phyloP scores from a whole-genome alignment of 2,888 invertebrate species.

The Penaeus monodon region DNA sequence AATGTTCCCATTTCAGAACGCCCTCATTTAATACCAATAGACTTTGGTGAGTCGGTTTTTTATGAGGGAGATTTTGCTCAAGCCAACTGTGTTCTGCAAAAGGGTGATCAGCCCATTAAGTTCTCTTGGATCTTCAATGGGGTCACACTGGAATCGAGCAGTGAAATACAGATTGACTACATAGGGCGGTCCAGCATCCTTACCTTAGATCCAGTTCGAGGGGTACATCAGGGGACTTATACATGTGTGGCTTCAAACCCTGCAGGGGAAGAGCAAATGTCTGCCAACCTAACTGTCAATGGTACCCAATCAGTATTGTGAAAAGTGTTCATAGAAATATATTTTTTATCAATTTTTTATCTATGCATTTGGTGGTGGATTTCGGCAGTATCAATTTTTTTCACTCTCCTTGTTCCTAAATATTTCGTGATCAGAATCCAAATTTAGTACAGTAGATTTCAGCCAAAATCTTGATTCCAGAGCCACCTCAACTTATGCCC shows the following conservation, averaged over 20 bases:
- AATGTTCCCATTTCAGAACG: conserved; percentile 72
- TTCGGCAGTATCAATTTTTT: too few species aligned
- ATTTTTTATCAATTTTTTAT: neutral
- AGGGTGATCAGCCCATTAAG: conserved; percentile 68
- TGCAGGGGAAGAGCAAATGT: conserved; percentile 65
- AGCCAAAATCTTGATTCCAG: conserved; percentile 27
- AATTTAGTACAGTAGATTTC: neutral
- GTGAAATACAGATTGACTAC: conserved; percentile 58
- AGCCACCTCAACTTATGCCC: conserved; percentile 41
- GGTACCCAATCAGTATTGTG: conserved; percentile 46
- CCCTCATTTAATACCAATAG: conserved; percentile 78
- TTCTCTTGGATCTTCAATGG: conserved; percentile 68
- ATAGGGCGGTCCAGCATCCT: conserved; percentile 76
- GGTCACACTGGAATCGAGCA: conserved; percentile 32
- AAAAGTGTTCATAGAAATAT: conserved; percentile 28
- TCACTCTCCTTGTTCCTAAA: too few species aligned
- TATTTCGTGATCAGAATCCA: too few species aligned
- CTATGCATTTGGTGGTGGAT: too few species aligned
- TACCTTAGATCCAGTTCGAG: conserved; percentile 77
- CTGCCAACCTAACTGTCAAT: conserved; percentile 58
- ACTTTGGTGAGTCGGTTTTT: conserved; percentile 66
- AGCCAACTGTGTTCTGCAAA: conserved; percentile 68
- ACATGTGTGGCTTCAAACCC: conserved; percentile 70
- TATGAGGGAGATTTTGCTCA: conserved; percentile 68
- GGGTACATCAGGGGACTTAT: conserved; percentile 74